Evolutionary conservation across 2,113 vertebrate genomes (phyloP).

Genomic region (Scomber scombrus): DNA sequence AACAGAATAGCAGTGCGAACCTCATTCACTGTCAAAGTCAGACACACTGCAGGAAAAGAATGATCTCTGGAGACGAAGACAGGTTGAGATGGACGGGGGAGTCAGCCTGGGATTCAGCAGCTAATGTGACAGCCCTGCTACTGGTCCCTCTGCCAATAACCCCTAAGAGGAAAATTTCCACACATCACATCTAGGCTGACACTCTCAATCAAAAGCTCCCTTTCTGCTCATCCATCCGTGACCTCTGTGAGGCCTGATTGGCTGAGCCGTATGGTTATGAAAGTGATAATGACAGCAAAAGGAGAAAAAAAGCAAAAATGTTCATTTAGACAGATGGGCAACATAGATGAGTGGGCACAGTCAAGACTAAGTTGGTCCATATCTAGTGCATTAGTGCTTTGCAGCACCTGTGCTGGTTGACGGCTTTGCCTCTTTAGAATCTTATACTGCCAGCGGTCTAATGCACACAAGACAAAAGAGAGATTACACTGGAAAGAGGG

Average conservation of each 20-base stretch:
- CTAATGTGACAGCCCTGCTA: conserved; percentile 23
- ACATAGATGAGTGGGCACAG: conserved; percentile 25
- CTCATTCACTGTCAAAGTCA: conserved; percentile 25
- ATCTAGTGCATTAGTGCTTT: conserved; percentile 50
- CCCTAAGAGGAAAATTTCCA: conserved; percentile 11
- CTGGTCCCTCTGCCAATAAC: neutral
- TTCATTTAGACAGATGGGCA: conserved; percentile 28
- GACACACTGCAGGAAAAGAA: conserved; percentile 12
- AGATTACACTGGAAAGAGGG: conserved; percentile 39
- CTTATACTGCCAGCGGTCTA: conserved; percentile 29
- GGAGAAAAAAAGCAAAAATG: neutral
- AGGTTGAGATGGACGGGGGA: conserved; percentile 4
- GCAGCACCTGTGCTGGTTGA: conserved; percentile 39
- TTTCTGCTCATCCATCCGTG: conserved; percentile 24
- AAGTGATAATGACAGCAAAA: conserved; percentile 1
- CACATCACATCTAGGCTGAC: conserved; percentile 11
- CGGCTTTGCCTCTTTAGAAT: conserved; percentile 18
- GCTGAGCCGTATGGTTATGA: neutral
- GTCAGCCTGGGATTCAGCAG: conserved; percentile 31
- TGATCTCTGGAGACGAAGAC: conserved; percentile 40
- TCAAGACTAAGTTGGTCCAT: conserved; percentile 1
- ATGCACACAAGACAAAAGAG: conserved; percentile 63
- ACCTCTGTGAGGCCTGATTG: conserved; percentile 23
- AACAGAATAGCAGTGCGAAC: conserved; percentile 40
- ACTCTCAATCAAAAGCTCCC: conserved; percentile 32